These are phyloP conservation scores for Chaetodon auriga DNA, from an alignment of 2,113 vertebrate genomes.

Conservation along the genomic window DNA sequence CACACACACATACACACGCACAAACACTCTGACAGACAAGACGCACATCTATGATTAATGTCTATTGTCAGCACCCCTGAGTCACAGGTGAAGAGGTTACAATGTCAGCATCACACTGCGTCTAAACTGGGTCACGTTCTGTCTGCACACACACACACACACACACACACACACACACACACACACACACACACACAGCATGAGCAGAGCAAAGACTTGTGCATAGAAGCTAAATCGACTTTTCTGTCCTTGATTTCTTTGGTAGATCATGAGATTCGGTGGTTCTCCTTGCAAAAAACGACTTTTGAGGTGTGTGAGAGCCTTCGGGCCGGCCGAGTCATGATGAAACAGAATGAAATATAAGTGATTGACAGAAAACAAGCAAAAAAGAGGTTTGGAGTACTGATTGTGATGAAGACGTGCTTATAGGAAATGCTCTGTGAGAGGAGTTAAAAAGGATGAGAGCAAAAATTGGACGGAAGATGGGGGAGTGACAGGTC, in stretches of 20 bases:
- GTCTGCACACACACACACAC: slow-evolving; percentile 10
- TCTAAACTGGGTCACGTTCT: slow-evolving; percentile 58
- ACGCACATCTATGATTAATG: slow-evolving; percentile 40
- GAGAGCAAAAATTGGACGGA: slow-evolving; percentile 23
- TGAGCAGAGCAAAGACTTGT: not conserved
- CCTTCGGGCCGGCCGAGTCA: slow-evolving; percentile 15
- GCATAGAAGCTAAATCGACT: slow-evolving; percentile 11
- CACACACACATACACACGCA: not conserved
- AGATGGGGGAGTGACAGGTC: slow-evolving; percentile 34
- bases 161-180: not conserved
- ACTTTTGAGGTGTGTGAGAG: slow-evolving; percentile 22
- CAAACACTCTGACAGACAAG: slow-evolving; percentile 25
- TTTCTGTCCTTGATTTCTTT: slow-evolving; percentile 28
- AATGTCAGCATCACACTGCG: slow-evolving; percentile 30
- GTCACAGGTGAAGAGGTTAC: slow-evolving; percentile 60
- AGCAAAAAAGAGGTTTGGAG: not conserved
- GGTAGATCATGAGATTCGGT: slow-evolving; percentile 6
- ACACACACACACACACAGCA: not conserved
- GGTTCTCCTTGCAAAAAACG: slow-evolving; percentile 8
- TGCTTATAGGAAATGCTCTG: slow-evolving; percentile 12
- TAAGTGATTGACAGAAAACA: slow-evolving; percentile 50
- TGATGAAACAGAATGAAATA: slow-evolving; percentile 80
- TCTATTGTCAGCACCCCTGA: slow-evolving; percentile 26
- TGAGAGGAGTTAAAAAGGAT: slow-evolving; percentile 10
- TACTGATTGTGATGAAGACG: slow-evolving; percentile 40